Conservation (phyloP, 2,888 invertebrate species). For the Sphaeridia pumilis region DNA sequence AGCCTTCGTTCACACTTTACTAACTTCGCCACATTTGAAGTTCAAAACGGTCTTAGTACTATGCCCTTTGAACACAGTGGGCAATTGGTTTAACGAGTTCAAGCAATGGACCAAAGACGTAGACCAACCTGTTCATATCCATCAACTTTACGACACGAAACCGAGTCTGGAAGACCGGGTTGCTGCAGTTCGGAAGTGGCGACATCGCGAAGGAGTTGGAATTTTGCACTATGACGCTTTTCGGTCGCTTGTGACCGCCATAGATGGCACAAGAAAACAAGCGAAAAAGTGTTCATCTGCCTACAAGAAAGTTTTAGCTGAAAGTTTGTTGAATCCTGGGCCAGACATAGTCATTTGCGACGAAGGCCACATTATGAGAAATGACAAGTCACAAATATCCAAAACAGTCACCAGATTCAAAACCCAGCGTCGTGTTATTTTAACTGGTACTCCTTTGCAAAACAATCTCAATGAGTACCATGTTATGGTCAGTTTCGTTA, state of each 20-base stretch:
- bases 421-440: slow-evolving; percentile 76
- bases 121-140: slow-evolving; percentile 52
- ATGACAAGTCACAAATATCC: slow-evolving; percentile 77
- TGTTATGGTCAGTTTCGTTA: slow-evolving; percentile 98
- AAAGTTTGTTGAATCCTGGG: slow-evolving; percentile 45
- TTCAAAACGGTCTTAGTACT: slow-evolving; percentile 75
- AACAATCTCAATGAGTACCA: slow-evolving; percentile 95
- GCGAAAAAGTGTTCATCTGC: slow-evolving; percentile 42
- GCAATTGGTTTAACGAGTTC: slow-evolving; percentile 94
- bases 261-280: slow-evolving; percentile 45
- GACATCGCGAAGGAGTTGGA: slow-evolving; percentile 71
- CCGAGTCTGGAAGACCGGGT: slow-evolving; percentile 29
- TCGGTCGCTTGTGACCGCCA: slow-evolving; percentile 56
- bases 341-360: slow-evolving; percentile 93
- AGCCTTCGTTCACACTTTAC: slow-evolving; percentile 69
- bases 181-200: slow-evolving; percentile 59
- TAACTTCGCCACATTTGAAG: slow-evolving; percentile 50
- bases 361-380: slow-evolving; percentile 93
- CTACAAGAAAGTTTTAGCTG: neutral
- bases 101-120: slow-evolving; percentile 70
- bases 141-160: slow-evolving; percentile 49
- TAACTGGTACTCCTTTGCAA: slow-evolving; percentile 96
- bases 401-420: slow-evolving; percentile 73
- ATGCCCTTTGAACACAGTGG: slow-evolving; percentile 84
- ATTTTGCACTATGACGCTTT: slow-evolving; percentile 95